phyloP scores from a whole-genome alignment of 2,888 invertebrate genomes.

The Noctua janthe region DNA sequence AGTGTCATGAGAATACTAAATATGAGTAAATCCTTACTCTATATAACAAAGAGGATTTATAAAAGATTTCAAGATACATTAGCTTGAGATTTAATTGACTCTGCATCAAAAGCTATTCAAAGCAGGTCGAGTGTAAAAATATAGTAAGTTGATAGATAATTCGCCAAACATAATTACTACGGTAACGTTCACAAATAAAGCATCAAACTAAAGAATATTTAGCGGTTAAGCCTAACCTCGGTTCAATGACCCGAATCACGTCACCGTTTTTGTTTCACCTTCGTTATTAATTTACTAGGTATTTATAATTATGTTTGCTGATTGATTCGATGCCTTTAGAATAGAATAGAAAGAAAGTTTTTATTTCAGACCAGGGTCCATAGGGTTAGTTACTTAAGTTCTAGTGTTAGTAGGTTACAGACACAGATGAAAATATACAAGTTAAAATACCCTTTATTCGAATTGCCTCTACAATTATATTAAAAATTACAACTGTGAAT shows the following conservation, averaged over 20 bases:
- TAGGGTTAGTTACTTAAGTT: no score
- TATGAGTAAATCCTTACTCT: no score
- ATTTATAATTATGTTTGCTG: constrained; percentile 9
- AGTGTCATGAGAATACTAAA: background rate
- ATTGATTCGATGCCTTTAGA: constrained; percentile 8
- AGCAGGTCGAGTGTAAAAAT: background rate
- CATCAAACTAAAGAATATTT: background rate
- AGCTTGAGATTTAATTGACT: background rate
- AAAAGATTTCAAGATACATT: background rate
- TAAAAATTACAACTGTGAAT: background rate
- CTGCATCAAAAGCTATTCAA: background rate
- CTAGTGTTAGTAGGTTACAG: no score
- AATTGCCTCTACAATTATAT: constrained; percentile 7
- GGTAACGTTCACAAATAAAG: background rate
- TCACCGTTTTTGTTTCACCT: constrained; percentile 2
- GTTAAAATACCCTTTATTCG: no score
- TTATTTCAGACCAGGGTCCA: no score
- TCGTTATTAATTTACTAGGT: background rate
- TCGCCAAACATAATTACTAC: background rate
- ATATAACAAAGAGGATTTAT: no score
- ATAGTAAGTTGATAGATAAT: background rate
- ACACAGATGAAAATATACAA: no score
- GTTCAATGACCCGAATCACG: constrained; percentile 21
- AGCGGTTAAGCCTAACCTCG: background rate
- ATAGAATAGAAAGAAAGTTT: no score